phyloP scores from a whole-genome alignment of 2,888 invertebrate genomes.

The Volucella zonaria region DNA sequence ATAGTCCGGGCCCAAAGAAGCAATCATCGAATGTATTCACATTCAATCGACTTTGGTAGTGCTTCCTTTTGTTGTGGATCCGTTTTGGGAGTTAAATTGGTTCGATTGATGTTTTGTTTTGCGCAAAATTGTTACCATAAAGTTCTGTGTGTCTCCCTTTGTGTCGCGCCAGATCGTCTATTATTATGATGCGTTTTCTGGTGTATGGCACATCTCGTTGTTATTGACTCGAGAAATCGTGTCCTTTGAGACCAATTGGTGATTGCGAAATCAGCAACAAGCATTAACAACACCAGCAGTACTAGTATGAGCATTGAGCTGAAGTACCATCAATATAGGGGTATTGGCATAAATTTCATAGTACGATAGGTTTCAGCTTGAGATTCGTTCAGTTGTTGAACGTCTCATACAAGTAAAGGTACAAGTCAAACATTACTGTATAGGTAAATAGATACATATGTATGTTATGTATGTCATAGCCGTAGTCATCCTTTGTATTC shows the following conservation, averaged over 20 bases:
- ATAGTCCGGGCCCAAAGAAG: background rate
- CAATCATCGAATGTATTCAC: slow-evolving; percentile 35
- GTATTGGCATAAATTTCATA: slow-evolving; percentile 30
- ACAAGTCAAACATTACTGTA: too few species aligned
- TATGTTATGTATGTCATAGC: background rate
- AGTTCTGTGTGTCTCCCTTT: background rate
- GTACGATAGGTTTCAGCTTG: background rate
- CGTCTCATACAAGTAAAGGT: too few species aligned
- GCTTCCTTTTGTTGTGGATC: slow-evolving; percentile 47
- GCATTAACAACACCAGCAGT: background rate
- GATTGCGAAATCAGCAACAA: slow-evolving; percentile 48
- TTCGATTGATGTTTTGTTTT: slow-evolving; percentile 39
- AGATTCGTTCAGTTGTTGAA: slow-evolving; percentile 37
- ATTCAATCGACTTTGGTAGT: slow-evolving; percentile 31
- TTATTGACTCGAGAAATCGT: slow-evolving; percentile 35
- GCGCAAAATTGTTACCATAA: slow-evolving; percentile 22
- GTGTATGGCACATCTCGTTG: slow-evolving; percentile 25
- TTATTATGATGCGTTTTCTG: slow-evolving; percentile 51
- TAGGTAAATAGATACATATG: background rate
- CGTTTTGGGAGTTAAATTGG: slow-evolving; percentile 37
- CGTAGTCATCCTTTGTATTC: slow-evolving; percentile 5
- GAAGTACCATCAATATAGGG: too few species aligned
- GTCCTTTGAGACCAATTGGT: slow-evolving; percentile 51
- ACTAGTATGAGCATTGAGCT: too few species aligned
- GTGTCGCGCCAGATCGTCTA: background rate